A percentile compares a stretch with the other conserved stretches of the same genome.
Evolutionary conservation across 2,888 invertebrate genomes (phyloP).

Genomic region (Eupithecia centaureata): DNA sequence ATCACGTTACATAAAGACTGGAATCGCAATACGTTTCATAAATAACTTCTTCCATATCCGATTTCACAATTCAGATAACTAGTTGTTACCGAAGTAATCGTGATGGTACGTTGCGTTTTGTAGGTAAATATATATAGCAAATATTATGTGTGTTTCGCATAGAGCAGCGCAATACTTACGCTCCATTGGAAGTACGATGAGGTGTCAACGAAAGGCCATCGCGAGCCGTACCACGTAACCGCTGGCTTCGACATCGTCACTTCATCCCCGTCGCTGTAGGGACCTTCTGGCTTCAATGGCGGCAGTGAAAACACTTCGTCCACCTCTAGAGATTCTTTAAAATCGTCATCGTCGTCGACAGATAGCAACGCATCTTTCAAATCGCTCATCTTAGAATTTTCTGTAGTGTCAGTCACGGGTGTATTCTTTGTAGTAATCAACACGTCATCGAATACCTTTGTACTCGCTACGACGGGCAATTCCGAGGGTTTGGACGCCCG

Average conservation of each 20-base stretch:
- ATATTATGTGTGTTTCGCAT: conserved; percentile 47
- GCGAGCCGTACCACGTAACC: conserved; percentile 84
- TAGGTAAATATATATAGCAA: conserved; percentile 44
- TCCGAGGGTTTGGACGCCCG: conserved; percentile 60
- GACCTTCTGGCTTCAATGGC: conserved; percentile 68
- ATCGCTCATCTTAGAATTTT: conserved; percentile 65
- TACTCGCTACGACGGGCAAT: conserved; percentile 59
- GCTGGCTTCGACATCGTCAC: conserved; percentile 75
- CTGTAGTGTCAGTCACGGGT: conserved; percentile 61
- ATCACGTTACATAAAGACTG: conserved; percentile 50
- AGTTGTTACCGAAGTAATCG: conserved; percentile 51
- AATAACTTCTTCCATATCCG: conserved; percentile 52
- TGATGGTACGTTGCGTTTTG: conserved; percentile 45
- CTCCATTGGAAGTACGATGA: conserved; percentile 88
- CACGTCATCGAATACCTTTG: conserved; percentile 68
- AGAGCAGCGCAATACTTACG: conserved; percentile 73
- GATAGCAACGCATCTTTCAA: conserved; percentile 76
- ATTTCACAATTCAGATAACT: conserved; percentile 53
- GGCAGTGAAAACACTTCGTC: conserved; percentile 78
- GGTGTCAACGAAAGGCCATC: conserved; percentile 87
- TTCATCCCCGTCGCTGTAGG: conserved; percentile 68
- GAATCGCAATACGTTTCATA: conserved; percentile 51
- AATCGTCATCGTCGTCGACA: conserved; percentile 77
- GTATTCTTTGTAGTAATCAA: conserved; percentile 70
- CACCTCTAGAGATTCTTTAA: conserved; percentile 75